Conservation (phyloP, 92 coral and sea anemone genomes). For the Actinostola sp. region DNA sequence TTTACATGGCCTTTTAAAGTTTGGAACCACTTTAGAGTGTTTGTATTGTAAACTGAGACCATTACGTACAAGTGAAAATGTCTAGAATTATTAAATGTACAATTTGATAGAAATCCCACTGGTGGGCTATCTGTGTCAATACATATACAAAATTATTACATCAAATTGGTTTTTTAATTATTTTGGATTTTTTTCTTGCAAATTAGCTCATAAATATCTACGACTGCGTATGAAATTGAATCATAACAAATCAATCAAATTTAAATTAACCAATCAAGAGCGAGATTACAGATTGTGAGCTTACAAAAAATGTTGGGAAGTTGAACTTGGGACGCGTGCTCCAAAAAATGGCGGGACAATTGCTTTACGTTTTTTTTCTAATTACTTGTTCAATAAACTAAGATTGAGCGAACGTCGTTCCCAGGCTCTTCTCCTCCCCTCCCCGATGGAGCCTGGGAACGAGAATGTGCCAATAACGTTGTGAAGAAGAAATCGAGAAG, state of each 20-base stretch:
- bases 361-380: no score
- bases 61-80: background rate
- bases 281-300: background rate
- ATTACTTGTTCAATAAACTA: no score
- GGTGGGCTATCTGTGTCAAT: background rate
- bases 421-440: no score
- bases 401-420: no score
- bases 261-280: background rate
- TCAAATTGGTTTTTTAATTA: background rate
- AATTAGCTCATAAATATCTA: background rate
- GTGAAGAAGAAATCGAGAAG: no score
- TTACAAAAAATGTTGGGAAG: background rate
- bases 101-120: conserved; percentile 3
- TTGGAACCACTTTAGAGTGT: no score
- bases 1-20: background rate
- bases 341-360: conserved; percentile 12
- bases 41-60: background rate
- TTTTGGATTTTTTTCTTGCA: background rate
- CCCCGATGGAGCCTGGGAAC: no score
- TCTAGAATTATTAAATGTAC: background rate
- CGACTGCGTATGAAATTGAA: background rate
- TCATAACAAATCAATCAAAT: background rate
- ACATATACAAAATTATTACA: conserved; percentile 1
- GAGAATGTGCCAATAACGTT: no score
- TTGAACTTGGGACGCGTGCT: background rate